These are phyloP conservation scores for Pinna nobilis DNA, from an alignment of 1,140 invertebrate genomes.

Conservation along the genomic window DNA sequence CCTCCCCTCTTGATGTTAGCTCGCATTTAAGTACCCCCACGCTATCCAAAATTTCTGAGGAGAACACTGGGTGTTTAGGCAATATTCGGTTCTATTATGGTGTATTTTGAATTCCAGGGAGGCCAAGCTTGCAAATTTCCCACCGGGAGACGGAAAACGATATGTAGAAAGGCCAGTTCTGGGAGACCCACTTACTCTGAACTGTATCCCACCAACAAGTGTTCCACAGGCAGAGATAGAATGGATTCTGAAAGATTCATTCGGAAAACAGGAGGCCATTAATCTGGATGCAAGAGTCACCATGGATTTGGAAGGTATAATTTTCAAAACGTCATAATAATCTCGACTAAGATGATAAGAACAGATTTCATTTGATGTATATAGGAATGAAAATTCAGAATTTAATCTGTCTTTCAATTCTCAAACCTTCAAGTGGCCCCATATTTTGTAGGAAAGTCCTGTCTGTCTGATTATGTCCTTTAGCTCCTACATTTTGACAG, in stretches of 20 bases:
- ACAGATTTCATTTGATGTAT: too few relatives aligned
- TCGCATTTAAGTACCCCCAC: background rate
- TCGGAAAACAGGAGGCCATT: constrained; percentile 50
- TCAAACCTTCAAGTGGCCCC: too few relatives aligned
- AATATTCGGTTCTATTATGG: background rate
- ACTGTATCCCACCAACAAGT: constrained; percentile 67
- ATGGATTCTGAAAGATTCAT: constrained; percentile 57
- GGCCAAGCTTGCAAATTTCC: constrained; percentile 57
- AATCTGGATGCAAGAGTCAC: constrained; percentile 64
- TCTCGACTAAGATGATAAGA: too few relatives aligned
- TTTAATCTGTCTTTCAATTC: too few relatives aligned
- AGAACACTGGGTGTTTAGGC: constrained; percentile 3
- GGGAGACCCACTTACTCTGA: constrained; percentile 53
- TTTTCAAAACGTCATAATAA: background rate
- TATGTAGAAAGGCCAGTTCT: background rate
- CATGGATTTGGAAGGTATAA: constrained; percentile 69
- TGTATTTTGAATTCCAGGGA: constrained; percentile 56
- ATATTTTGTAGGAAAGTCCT: too few relatives aligned
- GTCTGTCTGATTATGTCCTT: too few relatives aligned
- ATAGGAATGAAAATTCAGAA: too few relatives aligned
- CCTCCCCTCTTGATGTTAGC: background rate
- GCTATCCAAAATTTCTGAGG: background rate
- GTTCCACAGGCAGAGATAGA: constrained; percentile 61
- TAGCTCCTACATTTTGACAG: too few relatives aligned
- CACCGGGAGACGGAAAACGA: background rate